Conservation (phyloP, 2,888 invertebrate species). For the Keiferia lycopersicella region DNA sequence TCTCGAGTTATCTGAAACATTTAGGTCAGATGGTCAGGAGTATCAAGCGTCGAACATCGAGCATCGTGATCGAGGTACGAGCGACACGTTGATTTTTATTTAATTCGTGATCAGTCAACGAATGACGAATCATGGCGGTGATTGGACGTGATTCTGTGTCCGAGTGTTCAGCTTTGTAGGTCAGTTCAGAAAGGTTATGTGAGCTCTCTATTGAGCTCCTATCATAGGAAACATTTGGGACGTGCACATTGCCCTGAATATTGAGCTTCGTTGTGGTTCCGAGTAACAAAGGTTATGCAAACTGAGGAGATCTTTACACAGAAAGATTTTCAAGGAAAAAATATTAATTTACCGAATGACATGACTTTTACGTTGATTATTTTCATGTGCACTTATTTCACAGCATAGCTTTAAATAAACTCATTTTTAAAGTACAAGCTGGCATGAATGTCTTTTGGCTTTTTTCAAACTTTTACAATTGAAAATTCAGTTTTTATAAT, state of each 20-base stretch:
- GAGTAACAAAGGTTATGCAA: not conserved
- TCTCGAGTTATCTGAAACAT: conserved; percentile 54
- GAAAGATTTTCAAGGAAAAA: no score
- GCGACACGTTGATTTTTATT: conserved; percentile 63
- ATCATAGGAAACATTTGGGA: conserved; percentile 17
- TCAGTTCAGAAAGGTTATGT: conserved; percentile 26
- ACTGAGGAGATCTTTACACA: not conserved
- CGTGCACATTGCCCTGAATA: conserved; percentile 13
- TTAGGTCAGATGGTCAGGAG: conserved; percentile 71
- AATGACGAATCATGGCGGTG: conserved; percentile 63
- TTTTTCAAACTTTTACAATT: no score
- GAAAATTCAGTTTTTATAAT: no score
- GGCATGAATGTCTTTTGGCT: no score
- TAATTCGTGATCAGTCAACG: conserved; percentile 66
- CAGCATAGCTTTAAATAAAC: no score
- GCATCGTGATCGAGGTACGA: conserved; percentile 63
- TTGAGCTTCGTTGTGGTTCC: not conserved
- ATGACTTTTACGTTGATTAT: no score
- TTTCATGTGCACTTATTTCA: no score
- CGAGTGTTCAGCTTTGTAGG: conserved; percentile 25
- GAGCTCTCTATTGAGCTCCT: conserved; percentile 18
- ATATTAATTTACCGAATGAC: no score
- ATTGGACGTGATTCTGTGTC: conserved; percentile 30
- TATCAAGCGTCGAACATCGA: conserved; percentile 24
- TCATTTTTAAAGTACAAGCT: no score